Conservation (phyloP, 2,888 invertebrate genomes). For the Eupithecia subumbrata region DNA sequence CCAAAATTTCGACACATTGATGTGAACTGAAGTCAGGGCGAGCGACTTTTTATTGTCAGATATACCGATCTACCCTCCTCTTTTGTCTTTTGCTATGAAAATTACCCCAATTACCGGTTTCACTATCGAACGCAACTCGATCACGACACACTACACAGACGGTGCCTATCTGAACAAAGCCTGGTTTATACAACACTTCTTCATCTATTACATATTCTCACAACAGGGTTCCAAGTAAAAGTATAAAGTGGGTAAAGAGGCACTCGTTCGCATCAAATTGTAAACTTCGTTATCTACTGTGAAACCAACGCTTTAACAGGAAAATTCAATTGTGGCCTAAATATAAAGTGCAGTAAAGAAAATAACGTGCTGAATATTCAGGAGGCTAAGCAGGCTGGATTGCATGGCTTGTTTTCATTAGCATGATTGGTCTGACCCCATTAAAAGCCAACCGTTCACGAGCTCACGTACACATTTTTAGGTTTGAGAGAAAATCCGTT, state of each 20-base stretch:
- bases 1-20: too few relatives aligned
- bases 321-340: constrained; percentile 67
- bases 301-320: background rate
- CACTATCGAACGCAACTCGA: too few relatives aligned
- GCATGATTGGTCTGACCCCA: constrained; percentile 80
- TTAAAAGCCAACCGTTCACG: constrained; percentile 61
- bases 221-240: background rate
- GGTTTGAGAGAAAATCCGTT: constrained; percentile 44
- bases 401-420: constrained; percentile 81
- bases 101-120: too few relatives aligned
- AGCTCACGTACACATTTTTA: constrained; percentile 48
- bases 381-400: constrained; percentile 66
- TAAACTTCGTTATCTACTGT: background rate
- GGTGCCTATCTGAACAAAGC: too few relatives aligned
- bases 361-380: constrained; percentile 79
- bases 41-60: too few relatives aligned
- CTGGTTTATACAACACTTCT: background rate
- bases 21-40: too few relatives aligned
- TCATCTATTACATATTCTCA: background rate
- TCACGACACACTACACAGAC: too few relatives aligned
- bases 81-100: too few relatives aligned
- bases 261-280: background rate
- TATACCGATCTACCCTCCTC: too few relatives aligned
- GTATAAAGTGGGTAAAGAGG: background rate
- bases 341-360: constrained; percentile 75